Evolutionary conservation across 2,888 invertebrate species (phyloP).

Genomic region (Melikaiella ostensackeni): DNA sequence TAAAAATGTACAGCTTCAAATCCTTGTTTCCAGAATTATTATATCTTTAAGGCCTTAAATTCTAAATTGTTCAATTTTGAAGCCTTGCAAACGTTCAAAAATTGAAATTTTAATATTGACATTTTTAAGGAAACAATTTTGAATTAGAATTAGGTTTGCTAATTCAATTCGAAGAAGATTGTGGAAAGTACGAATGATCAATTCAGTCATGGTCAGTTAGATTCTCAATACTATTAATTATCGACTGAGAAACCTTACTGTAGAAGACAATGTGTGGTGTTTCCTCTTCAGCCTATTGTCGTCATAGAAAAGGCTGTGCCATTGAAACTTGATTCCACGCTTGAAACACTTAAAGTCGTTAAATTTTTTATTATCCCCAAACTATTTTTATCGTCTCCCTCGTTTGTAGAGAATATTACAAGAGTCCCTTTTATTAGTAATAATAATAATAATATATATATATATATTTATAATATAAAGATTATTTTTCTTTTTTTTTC

Average conservation of each 20-base stretch:
- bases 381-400: not conserved
- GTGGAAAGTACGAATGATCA: slow-evolving; percentile 57
- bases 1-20: too few relatives aligned
- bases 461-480: too few relatives aligned
- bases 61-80: too few relatives aligned
- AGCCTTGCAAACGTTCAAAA: too few relatives aligned
- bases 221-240: slow-evolving; percentile 59
- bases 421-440: not conserved
- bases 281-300: slow-evolving; percentile 21
- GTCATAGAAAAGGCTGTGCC: not conserved
- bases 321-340: not conserved
- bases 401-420: not conserved
- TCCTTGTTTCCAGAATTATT: too few relatives aligned
- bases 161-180: slow-evolving; percentile 1
- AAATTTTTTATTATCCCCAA: not conserved
- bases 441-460: too few relatives aligned
- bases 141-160: not conserved
- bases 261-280: slow-evolving; percentile 39
- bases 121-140: not conserved
- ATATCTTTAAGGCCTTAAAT: too few relatives aligned
- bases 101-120: not conserved
- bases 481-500: not conserved
- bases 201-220: slow-evolving; percentile 65
- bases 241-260: slow-evolving; percentile 64
- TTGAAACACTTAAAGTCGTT: not conserved